Evolutionary conservation across 2,113 vertebrate species (phyloP).

Genomic region (Hyaena hyaena): DNA sequence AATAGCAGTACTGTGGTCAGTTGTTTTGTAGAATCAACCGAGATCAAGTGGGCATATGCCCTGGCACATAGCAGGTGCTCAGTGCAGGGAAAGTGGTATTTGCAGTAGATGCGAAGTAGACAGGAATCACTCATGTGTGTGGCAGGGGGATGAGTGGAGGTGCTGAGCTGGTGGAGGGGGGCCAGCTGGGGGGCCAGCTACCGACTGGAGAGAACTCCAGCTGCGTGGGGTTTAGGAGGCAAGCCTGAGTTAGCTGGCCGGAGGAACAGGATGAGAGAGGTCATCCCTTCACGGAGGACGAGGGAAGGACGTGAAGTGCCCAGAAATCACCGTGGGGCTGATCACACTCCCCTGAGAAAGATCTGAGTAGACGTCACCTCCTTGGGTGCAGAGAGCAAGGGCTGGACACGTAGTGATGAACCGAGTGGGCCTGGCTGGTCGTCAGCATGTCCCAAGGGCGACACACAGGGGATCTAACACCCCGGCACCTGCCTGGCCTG

Average conservation of each 20-base stretch:
- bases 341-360: neutral
- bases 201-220: rapidly evolving
- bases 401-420: rapidly evolving
- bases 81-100: neutral
- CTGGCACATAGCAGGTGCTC: neutral
- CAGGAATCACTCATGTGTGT: rapidly evolving
- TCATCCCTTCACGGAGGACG: neutral
- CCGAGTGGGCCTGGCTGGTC: too few relatives aligned
- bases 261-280: neutral
- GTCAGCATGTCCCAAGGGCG: rapidly evolving
- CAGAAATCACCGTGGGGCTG: too few relatives aligned
- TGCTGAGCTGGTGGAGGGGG: neutral
- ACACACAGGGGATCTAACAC: neutral
- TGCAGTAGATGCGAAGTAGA: rapidly evolving
- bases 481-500: rapidly evolving
- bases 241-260: neutral
- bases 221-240: rapidly evolving
- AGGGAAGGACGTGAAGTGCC: neutral
- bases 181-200: rapidly evolving
- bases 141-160: rapidly evolving
- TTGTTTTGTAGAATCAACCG: neutral
- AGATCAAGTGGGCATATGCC: rapidly evolving
- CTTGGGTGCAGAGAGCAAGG: neutral
- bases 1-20: too few relatives aligned
- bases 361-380: too few relatives aligned